These are phyloP conservation scores for Pyrgus malvae DNA, from an alignment of 2,888 invertebrate genomes.

Conservation along the genomic window DNA sequence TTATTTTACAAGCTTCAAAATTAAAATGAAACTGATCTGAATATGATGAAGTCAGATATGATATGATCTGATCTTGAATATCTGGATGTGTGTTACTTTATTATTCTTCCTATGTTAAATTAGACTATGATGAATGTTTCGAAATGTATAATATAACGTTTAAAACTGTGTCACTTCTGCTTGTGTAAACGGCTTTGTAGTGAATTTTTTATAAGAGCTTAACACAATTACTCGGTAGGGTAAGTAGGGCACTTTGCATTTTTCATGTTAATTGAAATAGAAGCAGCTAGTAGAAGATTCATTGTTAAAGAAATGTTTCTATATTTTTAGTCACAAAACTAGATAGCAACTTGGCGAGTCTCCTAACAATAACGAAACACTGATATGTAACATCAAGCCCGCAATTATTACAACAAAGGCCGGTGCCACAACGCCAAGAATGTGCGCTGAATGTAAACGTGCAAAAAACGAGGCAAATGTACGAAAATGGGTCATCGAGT, in stretches of 20 bases:
- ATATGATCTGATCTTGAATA: too few relatives aligned
- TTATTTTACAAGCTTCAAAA: too few relatives aligned
- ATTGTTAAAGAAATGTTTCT: background rate
- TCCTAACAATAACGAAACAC: background rate
- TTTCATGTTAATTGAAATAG: conserved; percentile 21
- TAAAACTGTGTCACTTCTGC: conserved; percentile 5
- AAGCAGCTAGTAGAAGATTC: conserved; percentile 8
- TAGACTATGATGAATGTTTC: too few relatives aligned
- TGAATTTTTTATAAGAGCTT: conserved; percentile 17
- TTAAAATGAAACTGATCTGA: too few relatives aligned
- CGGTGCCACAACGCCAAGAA: conserved; percentile 43
- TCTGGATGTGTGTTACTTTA: too few relatives aligned
- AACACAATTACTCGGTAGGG: conserved; percentile 14
- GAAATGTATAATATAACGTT: background rate
- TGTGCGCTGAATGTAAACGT: conserved; percentile 49
- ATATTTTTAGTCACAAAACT: too few relatives aligned
- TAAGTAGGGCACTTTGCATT: conserved; percentile 20
- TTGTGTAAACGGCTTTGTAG: conserved; percentile 4
- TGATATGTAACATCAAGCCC: conserved; percentile 15
- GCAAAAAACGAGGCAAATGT: conserved; percentile 52
- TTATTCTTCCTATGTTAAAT: too few relatives aligned
- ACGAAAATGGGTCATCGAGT: conserved; percentile 65
- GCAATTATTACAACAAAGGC: conserved; percentile 52
- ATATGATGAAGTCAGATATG: too few relatives aligned
- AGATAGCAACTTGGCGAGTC: background rate